Conservation (phyloP, 2,113 vertebrate species). For the Saimiri boliviensis region DNA sequence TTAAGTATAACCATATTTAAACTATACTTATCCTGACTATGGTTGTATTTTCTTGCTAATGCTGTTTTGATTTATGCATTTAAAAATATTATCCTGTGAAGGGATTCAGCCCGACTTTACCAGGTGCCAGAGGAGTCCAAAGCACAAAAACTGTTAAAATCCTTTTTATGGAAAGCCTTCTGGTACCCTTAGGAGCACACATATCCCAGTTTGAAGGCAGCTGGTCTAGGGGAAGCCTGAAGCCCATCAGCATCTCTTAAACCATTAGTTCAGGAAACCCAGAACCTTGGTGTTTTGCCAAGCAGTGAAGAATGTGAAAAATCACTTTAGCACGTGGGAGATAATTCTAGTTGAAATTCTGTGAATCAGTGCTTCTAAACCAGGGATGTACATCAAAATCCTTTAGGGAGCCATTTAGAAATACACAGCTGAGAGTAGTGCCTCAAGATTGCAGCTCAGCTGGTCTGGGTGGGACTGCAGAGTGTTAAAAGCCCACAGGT, state of each 20-base stretch:
- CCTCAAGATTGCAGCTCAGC: background rate
- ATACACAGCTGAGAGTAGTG: background rate
- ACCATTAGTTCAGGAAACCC: background rate
- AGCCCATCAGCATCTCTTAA: background rate
- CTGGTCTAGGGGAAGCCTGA: background rate
- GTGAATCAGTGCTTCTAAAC: background rate
- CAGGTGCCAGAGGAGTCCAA: background rate
- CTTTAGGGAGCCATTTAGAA: background rate
- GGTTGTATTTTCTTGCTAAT: background rate
- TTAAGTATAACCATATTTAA: too few relatives aligned
- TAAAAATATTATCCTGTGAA: background rate
- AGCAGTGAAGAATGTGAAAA: constrained; percentile 15
- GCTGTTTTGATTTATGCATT: background rate
- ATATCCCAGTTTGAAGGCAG: background rate
- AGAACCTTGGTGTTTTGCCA: background rate
- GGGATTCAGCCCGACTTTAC: background rate
- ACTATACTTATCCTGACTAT: background rate
- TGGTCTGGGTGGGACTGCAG: background rate
- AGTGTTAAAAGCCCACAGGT: background rate
- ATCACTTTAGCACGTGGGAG: background rate
- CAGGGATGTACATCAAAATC: background rate
- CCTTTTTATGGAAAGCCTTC: background rate
- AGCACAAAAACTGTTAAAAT: background rate
- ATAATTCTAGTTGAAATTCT: background rate
- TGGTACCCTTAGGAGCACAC: too few relatives aligned